Evolutionary conservation across 2,113 vertebrate species (phyloP).

Genomic region (Rissa tridactyla): DNA sequence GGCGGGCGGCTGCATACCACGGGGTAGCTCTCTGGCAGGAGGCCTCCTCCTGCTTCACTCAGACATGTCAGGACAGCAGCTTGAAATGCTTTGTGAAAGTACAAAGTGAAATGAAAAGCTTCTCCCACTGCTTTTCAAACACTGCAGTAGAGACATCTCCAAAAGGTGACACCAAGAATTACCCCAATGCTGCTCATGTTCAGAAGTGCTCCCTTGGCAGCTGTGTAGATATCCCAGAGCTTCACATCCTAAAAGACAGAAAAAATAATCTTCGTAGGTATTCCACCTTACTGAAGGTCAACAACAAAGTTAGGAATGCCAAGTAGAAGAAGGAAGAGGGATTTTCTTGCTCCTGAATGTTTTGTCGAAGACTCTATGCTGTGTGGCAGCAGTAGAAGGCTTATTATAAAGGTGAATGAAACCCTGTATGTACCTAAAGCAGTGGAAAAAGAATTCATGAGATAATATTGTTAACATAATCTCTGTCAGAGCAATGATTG

Average conservation of each 20-base stretch:
- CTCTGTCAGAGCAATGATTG: neutral
- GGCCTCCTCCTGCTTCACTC: conserved; percentile 63
- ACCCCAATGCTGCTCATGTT: neutral
- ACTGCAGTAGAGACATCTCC: neutral
- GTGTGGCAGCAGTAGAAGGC: neutral
- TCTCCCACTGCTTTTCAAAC: neutral
- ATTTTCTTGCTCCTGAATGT: neutral
- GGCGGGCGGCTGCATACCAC: conserved; percentile 55
- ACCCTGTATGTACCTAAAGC: neutral
- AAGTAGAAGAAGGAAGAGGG: neutral
- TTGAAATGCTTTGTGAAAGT: conserved; percentile 1
- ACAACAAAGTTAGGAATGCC: neutral
- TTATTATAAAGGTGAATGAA: neutral
- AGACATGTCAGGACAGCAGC: conserved; percentile 70
- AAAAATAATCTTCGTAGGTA: neutral
- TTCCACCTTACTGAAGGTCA: neutral
- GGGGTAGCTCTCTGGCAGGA: conserved; percentile 61
- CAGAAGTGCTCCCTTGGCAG: neutral
- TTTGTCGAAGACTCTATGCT: neutral
- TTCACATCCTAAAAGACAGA: neutral
- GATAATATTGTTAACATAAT: neutral
- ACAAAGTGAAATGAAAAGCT: conserved; percentile 14
- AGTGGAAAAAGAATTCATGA: neutral
- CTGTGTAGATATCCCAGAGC: neutral
- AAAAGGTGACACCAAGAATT: neutral